Evolutionary conservation across 2,888 invertebrate genomes (phyloP).

Genomic region (Eutolmus rufibarbis): DNA sequence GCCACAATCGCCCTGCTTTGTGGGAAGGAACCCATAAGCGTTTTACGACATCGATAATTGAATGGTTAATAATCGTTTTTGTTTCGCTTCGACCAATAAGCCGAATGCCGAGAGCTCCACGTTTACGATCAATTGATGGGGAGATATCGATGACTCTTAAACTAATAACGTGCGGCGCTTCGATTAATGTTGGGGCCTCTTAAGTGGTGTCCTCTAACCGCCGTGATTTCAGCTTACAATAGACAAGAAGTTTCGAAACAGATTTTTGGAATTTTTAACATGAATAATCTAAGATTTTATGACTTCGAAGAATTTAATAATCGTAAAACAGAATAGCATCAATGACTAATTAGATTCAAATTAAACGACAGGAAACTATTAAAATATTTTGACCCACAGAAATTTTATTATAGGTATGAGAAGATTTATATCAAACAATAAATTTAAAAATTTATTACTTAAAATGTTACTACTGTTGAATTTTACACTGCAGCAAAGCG

Average conservation of each 20-base stretch:
- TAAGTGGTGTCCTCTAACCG: neutral
- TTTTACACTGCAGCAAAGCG: no score
- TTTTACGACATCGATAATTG: constrained; percentile 18
- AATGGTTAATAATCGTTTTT: constrained; percentile 13
- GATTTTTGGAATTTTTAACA: neutral
- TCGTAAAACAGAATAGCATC: neutral
- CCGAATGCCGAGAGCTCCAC: neutral
- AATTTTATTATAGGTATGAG: no score
- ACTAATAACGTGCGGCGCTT: neutral
- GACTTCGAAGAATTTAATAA: neutral
- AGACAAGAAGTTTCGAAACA: neutral
- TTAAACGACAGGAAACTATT: neutral
- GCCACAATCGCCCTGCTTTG: neutral
- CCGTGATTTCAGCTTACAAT: no score
- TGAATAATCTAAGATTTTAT: neutral
- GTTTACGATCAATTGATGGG: neutral
- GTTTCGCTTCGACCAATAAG: neutral
- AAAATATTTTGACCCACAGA: neutral
- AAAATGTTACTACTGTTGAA: no score
- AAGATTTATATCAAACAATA: no score
- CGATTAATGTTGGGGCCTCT: neutral
- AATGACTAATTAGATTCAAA: neutral
- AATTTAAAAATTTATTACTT: no score
- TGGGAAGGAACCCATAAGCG: neutral
- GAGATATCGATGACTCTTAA: neutral